Percentiles rank a stretch among this genome's conserved stretches.
These are phyloP conservation scores for Bombus balteatus DNA, from an alignment of 1,140 invertebrate species.

Conservation along the genomic window DNA sequence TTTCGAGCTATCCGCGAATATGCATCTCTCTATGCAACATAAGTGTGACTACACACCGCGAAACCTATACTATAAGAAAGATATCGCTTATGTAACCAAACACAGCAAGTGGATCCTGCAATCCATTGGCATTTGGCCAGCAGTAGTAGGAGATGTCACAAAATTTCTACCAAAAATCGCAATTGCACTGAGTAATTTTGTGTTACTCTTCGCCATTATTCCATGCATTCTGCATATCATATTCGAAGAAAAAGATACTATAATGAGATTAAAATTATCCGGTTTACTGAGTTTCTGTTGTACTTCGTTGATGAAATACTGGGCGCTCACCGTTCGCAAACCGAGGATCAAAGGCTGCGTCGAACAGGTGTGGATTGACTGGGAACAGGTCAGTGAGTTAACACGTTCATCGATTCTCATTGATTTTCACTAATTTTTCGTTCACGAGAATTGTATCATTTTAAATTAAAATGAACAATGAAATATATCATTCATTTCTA, in stretches of 20 bases:
- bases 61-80: slow-evolving; percentile 27
- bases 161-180: slow-evolving; percentile 15
- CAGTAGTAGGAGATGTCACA: background rate
- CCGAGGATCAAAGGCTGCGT: slow-evolving; percentile 52
- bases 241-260: slow-evolving; percentile 37
- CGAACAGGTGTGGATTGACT: slow-evolving; percentile 57
- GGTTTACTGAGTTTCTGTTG: slow-evolving; percentile 41
- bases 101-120: slow-evolving; percentile 38
- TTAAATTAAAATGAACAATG: no score
- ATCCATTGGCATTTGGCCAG: slow-evolving; percentile 65
- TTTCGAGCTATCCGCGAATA: background rate
- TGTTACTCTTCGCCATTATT: slow-evolving; percentile 39
- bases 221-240: slow-evolving; percentile 43
- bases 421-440: background rate
- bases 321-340: slow-evolving; percentile 19
- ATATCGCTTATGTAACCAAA: slow-evolving; percentile 32
- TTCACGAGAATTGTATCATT: no score
- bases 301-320: slow-evolving; percentile 46
- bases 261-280: slow-evolving; percentile 32
- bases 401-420: background rate
- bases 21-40: background rate
- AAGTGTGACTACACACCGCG: background rate
- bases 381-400: slow-evolving; percentile 49
- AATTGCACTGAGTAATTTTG: slow-evolving; percentile 24
- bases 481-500: no score